Conservation (phyloP, 2,113 vertebrate species). For the Brachypodius melanocephalos region DNA sequence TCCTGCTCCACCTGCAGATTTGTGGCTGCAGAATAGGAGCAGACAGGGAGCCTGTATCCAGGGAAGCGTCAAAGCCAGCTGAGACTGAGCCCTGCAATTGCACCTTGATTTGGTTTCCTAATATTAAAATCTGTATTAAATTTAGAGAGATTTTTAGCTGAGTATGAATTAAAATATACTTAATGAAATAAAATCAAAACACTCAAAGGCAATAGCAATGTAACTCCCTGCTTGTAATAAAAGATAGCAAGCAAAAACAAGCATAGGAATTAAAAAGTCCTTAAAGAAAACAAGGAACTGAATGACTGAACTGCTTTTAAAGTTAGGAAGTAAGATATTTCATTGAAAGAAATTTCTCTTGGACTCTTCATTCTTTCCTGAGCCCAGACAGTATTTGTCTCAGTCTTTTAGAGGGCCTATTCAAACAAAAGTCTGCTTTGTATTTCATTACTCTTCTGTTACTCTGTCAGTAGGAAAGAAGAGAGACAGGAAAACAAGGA, state of each 20-base stretch:
- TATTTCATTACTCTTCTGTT: background rate
- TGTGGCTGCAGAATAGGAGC: background rate
- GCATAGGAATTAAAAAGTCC: background rate
- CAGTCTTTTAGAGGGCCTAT: background rate
- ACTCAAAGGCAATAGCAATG: background rate
- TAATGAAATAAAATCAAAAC: background rate
- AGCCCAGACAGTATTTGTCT: background rate
- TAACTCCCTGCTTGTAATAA: background rate
- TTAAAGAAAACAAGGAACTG: rapidly evolving
- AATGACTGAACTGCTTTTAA: background rate
- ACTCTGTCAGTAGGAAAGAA: background rate
- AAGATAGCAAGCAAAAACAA: background rate
- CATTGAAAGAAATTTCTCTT: background rate
- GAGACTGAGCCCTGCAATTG: background rate
- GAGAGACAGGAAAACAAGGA: background rate
- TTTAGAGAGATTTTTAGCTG: background rate
- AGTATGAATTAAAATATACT: background rate
- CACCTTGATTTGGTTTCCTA: background rate
- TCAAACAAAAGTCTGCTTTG: background rate
- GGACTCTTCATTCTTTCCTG: background rate
- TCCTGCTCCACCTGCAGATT: background rate
- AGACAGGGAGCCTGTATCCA: background rate
- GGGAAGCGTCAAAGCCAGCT: background rate
- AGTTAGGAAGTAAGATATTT: background rate
- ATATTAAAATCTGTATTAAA: background rate